Evolutionary conservation across 2,888 invertebrate genomes (phyloP).

Genomic region (Heteromyza rotundicornis): DNA sequence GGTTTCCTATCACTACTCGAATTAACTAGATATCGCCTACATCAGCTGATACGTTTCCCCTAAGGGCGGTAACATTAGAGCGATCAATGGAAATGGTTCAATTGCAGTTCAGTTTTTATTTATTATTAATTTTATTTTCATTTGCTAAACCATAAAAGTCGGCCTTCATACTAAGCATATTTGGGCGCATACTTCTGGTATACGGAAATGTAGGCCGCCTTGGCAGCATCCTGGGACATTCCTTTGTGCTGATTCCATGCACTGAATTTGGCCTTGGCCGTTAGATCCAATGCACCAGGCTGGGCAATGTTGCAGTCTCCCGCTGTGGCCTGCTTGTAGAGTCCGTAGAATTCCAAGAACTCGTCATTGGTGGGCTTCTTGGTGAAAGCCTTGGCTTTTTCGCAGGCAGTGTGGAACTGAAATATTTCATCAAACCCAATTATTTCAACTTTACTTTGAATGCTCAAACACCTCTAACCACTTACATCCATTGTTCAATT

Average conservation of each 20-base stretch:
- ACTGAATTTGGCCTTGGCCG: constrained; percentile 94
- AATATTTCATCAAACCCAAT: not conserved
- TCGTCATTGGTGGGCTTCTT: constrained; percentile 80
- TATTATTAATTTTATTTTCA: too few species aligned
- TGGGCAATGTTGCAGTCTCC: constrained; percentile 83
- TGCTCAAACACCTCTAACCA: constrained; percentile 8
- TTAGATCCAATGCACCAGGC: constrained; percentile 85
- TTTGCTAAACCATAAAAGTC: too few species aligned
- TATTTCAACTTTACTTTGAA: not conserved
- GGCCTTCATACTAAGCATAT: constrained; percentile 65
- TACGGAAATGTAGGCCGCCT: constrained; percentile 79
- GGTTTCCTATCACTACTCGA: too few species aligned
- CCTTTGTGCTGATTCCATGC: constrained; percentile 89
- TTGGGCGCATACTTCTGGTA: constrained; percentile 67
- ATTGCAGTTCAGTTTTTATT: too few species aligned
- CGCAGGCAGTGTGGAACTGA: constrained; percentile 77
- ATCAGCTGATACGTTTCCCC: too few species aligned
- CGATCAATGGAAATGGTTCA: too few species aligned
- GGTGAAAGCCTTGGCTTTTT: constrained; percentile 76
- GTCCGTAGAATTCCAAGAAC: constrained; percentile 80
- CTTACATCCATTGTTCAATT: constrained; percentile 39
- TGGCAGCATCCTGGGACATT: constrained; percentile 76
- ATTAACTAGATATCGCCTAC: too few species aligned
- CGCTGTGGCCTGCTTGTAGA: constrained; percentile 83
- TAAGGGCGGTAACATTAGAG: too few species aligned